phyloP scores from a whole-genome alignment of 2,113 vertebrate genomes.

The Tetrao urogallus region DNA sequence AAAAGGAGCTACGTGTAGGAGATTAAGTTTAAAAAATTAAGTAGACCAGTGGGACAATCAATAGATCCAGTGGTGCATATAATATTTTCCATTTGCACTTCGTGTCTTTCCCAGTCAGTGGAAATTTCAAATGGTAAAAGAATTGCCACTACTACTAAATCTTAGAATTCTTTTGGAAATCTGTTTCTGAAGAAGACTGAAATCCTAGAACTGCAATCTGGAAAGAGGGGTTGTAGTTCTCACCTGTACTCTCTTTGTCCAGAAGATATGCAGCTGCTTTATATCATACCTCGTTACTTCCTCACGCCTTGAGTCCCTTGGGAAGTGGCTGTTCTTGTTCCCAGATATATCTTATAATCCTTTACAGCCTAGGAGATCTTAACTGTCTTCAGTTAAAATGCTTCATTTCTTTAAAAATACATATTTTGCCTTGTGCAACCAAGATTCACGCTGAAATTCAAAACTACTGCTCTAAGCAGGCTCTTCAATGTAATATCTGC shows the following conservation, averaged over 20 bases:
- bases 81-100: conserved; percentile 82
- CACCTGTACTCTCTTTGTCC: background rate
- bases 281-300: background rate
- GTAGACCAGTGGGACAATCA: conserved; percentile 90
- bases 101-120: conserved; percentile 32
- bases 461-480: background rate
- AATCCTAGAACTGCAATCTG: background rate
- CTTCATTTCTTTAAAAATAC: background rate
- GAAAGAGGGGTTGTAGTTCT: background rate
- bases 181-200: background rate
- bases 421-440: background rate
- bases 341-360: background rate
- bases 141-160: conserved; percentile 25
- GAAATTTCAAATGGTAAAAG: conserved; percentile 39
- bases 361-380: background rate
- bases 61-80: conserved; percentile 91
- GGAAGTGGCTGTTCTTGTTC: background rate
- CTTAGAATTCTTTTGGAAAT: background rate
- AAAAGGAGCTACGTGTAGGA: conserved; percentile 74
- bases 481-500: background rate
- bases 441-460: background rate
- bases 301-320: background rate
- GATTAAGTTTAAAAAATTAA: conserved; percentile 86
- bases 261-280: background rate
- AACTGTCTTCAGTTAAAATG: background rate